Base-by-base conservation (phyloP, 2,113 vertebrate genomes). In the Halcyon senegalensis region DNA sequence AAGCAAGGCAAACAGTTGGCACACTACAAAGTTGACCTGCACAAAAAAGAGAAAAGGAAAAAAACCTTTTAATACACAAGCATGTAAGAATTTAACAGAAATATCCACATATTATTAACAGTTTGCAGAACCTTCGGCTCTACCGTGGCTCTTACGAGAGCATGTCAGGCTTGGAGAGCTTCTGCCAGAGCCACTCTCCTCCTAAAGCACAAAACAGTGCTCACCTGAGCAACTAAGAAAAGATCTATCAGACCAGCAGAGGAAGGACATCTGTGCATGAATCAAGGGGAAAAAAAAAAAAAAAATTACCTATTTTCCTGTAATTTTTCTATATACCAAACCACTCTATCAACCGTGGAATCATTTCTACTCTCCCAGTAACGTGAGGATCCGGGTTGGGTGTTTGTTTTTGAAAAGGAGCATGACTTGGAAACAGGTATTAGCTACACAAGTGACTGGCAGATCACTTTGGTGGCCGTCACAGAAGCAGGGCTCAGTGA, bases 11-110 rank as follows among this genome's bases (percentile, higher is more conserved):
- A 99, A 99, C 91, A 99, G 98, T 98, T 99, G 99, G 97, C 99
- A 99, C 92, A 99, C 99, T 98, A 99, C 99, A 95, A 99, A 99
- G 98, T 99, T 99, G 86, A 99, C 99, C 99, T 99, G 98, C 39
- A 90, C 59, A 74, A 76, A 95, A 80, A 80, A 92, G 84, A 89
- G 94, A 77, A 95, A 39, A 94, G 50, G 87, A 13, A 73, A 39
- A 23, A 43, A 43, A 15, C 16, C 43, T 73, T 69, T 39, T 86
- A 33, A 73, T 33, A 73, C 44, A 67, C 37, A 37, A 14, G 13
- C 46, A 13, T 33, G 74, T 53, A 59, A 72, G 68, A 86, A 92
- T n/a, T 31, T 19, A 77, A 74, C 27, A 89, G 21, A 55, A 87
- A 59, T 27, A 93, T 12, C 27, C 28, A 43, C 10, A 73, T 5